These are phyloP conservation scores for Turdus rufiventris DNA, from an alignment of 2,113 vertebrate genomes.

Conservation along the genomic window DNA sequence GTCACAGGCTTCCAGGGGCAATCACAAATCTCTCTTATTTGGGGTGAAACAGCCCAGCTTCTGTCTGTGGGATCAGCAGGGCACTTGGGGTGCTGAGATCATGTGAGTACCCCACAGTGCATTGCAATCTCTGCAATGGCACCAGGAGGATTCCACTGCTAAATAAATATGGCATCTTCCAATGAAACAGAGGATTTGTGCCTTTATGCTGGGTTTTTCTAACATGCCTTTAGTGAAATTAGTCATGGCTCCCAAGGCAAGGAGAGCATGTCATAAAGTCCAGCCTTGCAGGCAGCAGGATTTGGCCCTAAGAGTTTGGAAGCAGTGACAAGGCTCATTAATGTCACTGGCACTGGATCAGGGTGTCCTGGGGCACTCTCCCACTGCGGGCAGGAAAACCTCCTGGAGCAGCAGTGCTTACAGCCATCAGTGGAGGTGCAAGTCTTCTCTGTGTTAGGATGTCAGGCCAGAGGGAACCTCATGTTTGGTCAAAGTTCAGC, in stretches of 20 bases:
- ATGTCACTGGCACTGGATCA: background rate
- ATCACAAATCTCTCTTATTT: background rate
- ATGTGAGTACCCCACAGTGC: fast-evolving
- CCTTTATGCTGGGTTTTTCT: background rate
- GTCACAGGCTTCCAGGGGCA: fast-evolving
- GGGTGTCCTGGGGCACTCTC: background rate
- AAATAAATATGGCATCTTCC: background rate
- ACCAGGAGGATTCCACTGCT: background rate
- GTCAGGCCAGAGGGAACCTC: background rate
- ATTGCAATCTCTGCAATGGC: background rate
- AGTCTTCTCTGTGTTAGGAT: background rate
- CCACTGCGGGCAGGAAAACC: background rate
- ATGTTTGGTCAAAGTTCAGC: background rate
- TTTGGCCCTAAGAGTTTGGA: background rate
- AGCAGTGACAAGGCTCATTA: background rate
- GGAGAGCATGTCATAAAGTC: background rate
- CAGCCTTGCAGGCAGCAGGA: background rate
- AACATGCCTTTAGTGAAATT: background rate
- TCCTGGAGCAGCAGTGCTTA: fast-evolving
- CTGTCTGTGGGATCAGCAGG: background rate
- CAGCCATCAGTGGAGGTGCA: background rate
- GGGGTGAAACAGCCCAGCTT: background rate
- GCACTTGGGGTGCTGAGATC: fast-evolving
- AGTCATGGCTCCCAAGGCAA: background rate
- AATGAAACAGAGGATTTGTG: background rate